These are phyloP conservation scores for Lynx canadensis DNA, from an alignment of 2,113 vertebrate genomes.

Conservation along the genomic window DNA sequence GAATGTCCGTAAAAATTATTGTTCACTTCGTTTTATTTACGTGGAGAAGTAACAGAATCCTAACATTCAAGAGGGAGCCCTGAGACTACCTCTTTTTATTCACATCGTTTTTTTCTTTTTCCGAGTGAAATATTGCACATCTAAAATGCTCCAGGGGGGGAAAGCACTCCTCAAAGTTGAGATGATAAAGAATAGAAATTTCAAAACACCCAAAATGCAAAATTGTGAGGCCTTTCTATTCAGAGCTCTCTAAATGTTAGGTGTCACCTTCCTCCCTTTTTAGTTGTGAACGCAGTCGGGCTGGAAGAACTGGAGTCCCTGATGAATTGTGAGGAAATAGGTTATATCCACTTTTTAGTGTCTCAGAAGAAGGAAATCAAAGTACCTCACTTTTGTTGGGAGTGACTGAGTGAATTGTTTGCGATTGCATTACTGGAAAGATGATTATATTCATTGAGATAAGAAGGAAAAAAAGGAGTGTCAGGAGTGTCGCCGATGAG, in stretches of 20 bases:
- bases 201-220: background rate
- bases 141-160: background rate
- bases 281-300: background rate
- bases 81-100: conserved; percentile 1
- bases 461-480: background rate
- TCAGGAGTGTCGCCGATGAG: conserved; percentile 30
- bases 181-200: background rate
- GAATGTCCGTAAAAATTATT: conserved; percentile 28
- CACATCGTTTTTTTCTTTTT: background rate
- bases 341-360: background rate
- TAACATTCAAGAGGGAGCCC: background rate
- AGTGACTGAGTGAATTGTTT: conserved; percentile 17
- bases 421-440: conserved; percentile 7
- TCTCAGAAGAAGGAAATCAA: conserved; percentile 22
- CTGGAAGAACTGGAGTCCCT: background rate
- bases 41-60: conserved; percentile 3
- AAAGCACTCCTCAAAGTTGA: background rate
- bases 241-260: background rate
- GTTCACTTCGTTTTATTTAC: background rate
- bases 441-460: conserved; percentile 29
- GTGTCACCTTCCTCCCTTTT: background rate
- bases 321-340: background rate
- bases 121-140: conserved; percentile 19
- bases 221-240: background rate
- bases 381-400: background rate